Base-by-base conservation (phyloP, 2,797 vertebrate genomes). In the Silurus lanzhouensis region DNA sequence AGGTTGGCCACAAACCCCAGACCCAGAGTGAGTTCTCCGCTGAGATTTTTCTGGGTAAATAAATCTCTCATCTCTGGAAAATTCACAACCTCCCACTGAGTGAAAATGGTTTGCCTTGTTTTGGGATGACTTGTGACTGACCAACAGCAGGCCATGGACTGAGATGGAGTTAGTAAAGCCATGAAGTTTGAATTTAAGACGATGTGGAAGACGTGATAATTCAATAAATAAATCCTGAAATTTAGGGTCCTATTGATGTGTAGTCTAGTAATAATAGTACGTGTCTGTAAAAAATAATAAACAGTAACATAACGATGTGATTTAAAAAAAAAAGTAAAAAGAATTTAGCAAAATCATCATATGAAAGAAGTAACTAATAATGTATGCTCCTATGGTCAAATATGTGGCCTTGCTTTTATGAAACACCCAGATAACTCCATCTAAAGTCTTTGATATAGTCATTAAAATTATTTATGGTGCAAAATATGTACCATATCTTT, bases 51-150 rank as follows among this genome's bases (percentile, higher is more conserved):
- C 93, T 90, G 86, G 86, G 89, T 87, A 77, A 86, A 82, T 93
- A 92, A 94, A 93, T 93, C 92, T 92, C 85, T 93, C 91, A 89
- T 92, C 79, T 91, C 89, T 83, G 86, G 72, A 87, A 92, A 91
- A 91, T 89, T 72, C 84, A 85, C 79, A 84, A 86, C 88, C 76
- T 78, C 85, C 82, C 80, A 82, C 83, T 81, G 25, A 74, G 83
- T 76, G 10, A 71, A 83, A 88, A 71, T 57, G 46, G 38, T 68
- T 85, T 72, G 57, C 63, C 27, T 57, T 55, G 75, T 83, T 48
- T 71, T 85, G 57, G 25, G 70, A 70, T 61, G 38, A 79, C 60
- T n/a, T 58, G 70, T 80, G 85, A 81, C 74, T 57, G 77, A 81
- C 71, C 31, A 70, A 44, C 74, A 74, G 44, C 46, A 22, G 12